Evolutionary conservation across 92 coral and sea anemone genomes (phyloP).

Genomic region (Zoanthus gigantus): DNA sequence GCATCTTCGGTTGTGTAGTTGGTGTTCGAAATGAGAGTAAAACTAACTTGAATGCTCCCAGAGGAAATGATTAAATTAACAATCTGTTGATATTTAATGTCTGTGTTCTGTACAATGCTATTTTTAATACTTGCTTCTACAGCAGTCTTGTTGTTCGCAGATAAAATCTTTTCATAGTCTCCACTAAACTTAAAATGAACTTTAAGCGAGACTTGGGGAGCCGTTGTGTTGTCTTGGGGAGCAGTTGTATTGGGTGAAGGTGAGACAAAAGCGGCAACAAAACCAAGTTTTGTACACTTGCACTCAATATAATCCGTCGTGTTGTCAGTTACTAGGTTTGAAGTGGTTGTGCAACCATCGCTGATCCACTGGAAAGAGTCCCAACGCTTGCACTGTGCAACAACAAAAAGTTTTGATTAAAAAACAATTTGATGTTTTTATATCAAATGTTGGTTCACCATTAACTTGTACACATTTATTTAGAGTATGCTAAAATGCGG

Average conservation of each 20-base stretch:
- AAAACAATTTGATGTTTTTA: no score
- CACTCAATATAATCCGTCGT: slow-evolving; percentile 40
- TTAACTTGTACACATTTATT: no score
- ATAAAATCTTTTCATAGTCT: neutral
- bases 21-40: neutral
- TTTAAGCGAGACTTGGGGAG: neutral
- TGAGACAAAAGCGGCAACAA: slow-evolving; percentile 10
- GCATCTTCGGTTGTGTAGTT: slow-evolving; percentile 14
- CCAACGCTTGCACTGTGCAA: slow-evolving; percentile 33
- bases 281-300: slow-evolving; percentile 32
- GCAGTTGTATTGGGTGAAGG: slow-evolving; percentile 4
- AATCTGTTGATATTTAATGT: neutral
- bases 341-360: slow-evolving; percentile 18
- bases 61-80: slow-evolving; percentile 1
- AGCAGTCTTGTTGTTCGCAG: neutral
- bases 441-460: no score
- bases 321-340: slow-evolving; percentile 11
- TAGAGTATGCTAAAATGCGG: no score
- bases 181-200: slow-evolving; percentile 18
- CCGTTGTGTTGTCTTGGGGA: neutral
- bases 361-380: slow-evolving; percentile 11
- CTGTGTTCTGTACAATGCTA: neutral
- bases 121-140: neutral
- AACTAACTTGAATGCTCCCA: slow-evolving; percentile 40
- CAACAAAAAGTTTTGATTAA: no score